Evolutionary conservation across 2,888 invertebrate species (phyloP), one percentile per base, ranked within the genome.

Genomic region (Deilephila porcellus): DNA sequence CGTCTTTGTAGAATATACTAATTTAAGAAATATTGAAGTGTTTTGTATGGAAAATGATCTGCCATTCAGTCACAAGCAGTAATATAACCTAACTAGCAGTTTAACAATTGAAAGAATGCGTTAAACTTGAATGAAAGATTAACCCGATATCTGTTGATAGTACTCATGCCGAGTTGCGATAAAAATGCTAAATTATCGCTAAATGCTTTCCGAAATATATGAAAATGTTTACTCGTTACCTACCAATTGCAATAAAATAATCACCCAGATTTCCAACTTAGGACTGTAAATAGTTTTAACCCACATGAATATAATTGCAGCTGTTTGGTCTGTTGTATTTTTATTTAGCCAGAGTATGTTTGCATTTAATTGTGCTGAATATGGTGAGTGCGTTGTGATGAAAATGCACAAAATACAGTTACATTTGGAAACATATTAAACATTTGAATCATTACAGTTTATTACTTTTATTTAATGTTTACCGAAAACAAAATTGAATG

Each of bases 251-350:
- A 25, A 60, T 7, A 60, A 20, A 45, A 19, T 71, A n/a, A 32
- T 37, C 7, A 60, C 34, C 20, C n/a, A 34, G 19, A 71, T n/a
- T 14, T 52, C 37, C 71, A 74, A 75, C 75, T 75, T 78, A 77
- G 34, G 76, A 79, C 37, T 74, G 76, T 74, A 70, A 73, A 77
- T 19, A 74, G 71, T 52, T 53, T 6, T 76, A 73, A 76, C 75
- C 71, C 76, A 71, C 34, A 4, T 74, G 76, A 75, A 74, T 83
- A 77, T 76, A 73, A 56, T 80, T 79, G 73, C 80, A 82, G 77
- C 75, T 77, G 79, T 75, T 76, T 72, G n/a, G 71, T 71, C 17
- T 74, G 73, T 74, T 76, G 70, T 73, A 25, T 45, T 52, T 25
- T 52, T 67, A 25, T 67, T 14, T 45, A 5, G 25, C n/a, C 67